Evolutionary conservation across 2,113 vertebrate species (phyloP).

Genomic region (Syngnathus scovelli): DNA sequence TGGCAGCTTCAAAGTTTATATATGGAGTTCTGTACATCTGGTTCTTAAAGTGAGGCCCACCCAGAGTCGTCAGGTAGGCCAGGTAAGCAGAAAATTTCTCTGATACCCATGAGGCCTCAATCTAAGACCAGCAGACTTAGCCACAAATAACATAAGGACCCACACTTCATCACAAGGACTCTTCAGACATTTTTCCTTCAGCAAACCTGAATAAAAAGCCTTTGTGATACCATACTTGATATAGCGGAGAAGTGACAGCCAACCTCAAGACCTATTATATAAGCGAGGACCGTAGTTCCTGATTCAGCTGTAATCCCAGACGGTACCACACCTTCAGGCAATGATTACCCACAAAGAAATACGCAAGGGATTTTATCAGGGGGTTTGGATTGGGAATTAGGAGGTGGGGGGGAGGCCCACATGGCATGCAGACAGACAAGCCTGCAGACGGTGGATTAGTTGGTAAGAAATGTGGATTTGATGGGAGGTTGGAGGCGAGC

Average conservation of each 20-base stretch:
- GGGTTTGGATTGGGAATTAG: slow-evolving; percentile 36
- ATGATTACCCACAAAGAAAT: slow-evolving; percentile 53
- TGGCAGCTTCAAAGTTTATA: background rate
- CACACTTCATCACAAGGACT: slow-evolving; percentile 42
- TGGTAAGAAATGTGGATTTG: slow-evolving; percentile 8
- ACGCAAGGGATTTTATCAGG: slow-evolving; percentile 38
- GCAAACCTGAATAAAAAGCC: slow-evolving; percentile 31
- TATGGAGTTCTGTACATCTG: background rate
- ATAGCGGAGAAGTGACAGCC: slow-evolving; percentile 31
- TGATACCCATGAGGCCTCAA: slow-evolving; percentile 49
- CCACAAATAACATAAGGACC: slow-evolving; percentile 41
- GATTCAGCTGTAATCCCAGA: slow-evolving; percentile 44
- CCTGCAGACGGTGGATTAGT: slow-evolving; percentile 40
- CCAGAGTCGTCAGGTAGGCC: background rate
- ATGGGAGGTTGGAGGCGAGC: slow-evolving; percentile 17
- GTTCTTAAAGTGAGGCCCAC: background rate
- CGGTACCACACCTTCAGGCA: slow-evolving; percentile 52
- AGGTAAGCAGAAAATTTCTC: slow-evolving; percentile 18
- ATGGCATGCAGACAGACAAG: slow-evolving; percentile 28
- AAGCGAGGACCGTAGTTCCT: slow-evolving; percentile 43
- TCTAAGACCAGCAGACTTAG: slow-evolving; percentile 41
- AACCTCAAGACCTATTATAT: slow-evolving; percentile 44
- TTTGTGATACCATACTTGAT: slow-evolving; percentile 32
- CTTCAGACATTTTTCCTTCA: slow-evolving; percentile 31
- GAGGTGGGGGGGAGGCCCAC: slow-evolving; percentile 19